phyloP scores from a whole-genome alignment of 1,140 invertebrate genomes.

The Meloidogyne floridensis region DNA sequence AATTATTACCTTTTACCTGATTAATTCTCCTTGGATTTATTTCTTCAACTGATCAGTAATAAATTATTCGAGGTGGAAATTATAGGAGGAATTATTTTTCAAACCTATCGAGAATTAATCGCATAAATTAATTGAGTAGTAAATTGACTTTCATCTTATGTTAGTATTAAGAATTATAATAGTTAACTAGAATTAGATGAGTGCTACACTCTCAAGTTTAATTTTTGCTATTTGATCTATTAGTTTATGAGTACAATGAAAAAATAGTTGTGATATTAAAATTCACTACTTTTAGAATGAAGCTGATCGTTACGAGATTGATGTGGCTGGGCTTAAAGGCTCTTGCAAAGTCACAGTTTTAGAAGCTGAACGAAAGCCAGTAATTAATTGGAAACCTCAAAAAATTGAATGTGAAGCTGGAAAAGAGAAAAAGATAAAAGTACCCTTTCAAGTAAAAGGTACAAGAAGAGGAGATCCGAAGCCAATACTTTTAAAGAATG shows the following conservation, averaged over 20 bases:
- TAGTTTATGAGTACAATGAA: too few species aligned
- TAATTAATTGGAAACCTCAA: constrained; percentile 64
- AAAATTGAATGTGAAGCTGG: constrained; percentile 65
- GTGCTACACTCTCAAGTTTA: too few species aligned
- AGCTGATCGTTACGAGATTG: constrained; percentile 63
- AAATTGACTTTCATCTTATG: too few species aligned
- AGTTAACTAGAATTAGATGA: too few species aligned
- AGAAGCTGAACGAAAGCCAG: constrained; percentile 62
- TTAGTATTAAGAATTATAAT: too few species aligned
- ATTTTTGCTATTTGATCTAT: too few species aligned
- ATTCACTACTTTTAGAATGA: constrained; percentile 47
- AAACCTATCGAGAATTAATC: too few species aligned
- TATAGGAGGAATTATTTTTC: background rate
- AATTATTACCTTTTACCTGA: too few species aligned
- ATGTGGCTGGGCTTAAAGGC: constrained; percentile 59
- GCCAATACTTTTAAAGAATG: constrained; percentile 56
- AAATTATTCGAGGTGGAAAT: too few species aligned
- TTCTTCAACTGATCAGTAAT: too few species aligned
- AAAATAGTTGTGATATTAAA: background rate
- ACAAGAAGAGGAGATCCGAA: constrained; percentile 65
- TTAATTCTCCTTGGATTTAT: too few species aligned
- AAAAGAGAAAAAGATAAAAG: constrained; percentile 58
- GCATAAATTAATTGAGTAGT: too few species aligned
- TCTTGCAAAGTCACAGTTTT: constrained; percentile 52
- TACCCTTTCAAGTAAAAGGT: constrained; percentile 63